Evolutionary conservation across 2,113 vertebrate species (phyloP).

Genomic region (Empidonax traillii): DNA sequence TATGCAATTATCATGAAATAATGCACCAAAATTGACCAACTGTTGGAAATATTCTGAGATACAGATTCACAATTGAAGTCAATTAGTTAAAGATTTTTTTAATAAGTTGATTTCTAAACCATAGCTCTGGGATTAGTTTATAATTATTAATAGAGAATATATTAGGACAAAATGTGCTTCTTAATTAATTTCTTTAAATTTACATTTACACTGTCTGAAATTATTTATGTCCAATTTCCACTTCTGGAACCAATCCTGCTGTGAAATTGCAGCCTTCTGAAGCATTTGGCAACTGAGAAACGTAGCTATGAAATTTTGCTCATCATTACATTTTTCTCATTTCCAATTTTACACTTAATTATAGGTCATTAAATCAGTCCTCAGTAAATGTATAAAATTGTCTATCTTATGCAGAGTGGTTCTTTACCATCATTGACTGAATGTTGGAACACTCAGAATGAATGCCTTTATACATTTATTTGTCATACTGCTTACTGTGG

Average conservation of each 20-base stretch:
- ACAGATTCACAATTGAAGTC: conserved; percentile 37
- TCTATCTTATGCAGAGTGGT: neutral
- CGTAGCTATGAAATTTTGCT: conserved; percentile 22
- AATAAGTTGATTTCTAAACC: conserved; percentile 23
- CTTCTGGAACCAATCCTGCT: conserved; percentile 31
- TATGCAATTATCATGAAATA: conserved; percentile 52
- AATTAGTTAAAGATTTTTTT: conserved; percentile 46
- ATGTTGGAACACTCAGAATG: neutral
- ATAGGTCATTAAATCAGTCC: conserved; percentile 19
- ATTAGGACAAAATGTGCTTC: neutral
- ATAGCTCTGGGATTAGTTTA: neutral
- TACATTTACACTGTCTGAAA: conserved; percentile 5
- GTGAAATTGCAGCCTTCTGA: conserved; percentile 43
- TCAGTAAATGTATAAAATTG: neutral
- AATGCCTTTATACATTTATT: conserved; percentile 27
- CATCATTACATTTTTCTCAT: conserved; percentile 36
- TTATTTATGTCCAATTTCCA: conserved; percentile 39
- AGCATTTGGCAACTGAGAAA: conserved; percentile 39
- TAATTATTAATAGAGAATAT: conserved; percentile 1
- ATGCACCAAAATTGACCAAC: conserved; percentile 53
- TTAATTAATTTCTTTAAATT: conserved; percentile 8
- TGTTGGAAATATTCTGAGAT: conserved; percentile 33
- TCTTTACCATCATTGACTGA: conserved; percentile 4
- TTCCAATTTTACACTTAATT: conserved; percentile 55
- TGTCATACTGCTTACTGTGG: neutral